phyloP scores from a whole-genome alignment of 2,113 vertebrate species.

The Vimba vimba region DNA sequence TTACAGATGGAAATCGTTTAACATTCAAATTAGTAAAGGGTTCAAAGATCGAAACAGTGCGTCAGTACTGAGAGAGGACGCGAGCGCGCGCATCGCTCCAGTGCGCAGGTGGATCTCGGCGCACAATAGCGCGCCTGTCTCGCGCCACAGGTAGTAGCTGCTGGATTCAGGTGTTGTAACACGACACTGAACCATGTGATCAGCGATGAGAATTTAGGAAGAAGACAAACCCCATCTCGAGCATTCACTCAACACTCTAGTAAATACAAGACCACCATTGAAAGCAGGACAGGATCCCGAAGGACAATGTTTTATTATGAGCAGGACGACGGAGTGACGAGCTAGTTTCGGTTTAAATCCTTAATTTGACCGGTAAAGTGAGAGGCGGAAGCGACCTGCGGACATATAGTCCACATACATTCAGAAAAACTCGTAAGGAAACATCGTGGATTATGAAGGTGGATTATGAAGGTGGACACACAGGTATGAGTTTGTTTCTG shows the following conservation, averaged over 20 bases:
- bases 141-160: conserved; percentile 71
- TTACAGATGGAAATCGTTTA: background rate
- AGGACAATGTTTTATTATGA: conserved; percentile 26
- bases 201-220: conserved; percentile 66
- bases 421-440: background rate
- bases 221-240: conserved; percentile 36
- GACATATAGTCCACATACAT: background rate
- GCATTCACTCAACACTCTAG: background rate
- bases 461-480: background rate
- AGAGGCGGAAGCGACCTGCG: conserved; percentile 71
- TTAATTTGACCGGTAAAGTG: conserved; percentile 63
- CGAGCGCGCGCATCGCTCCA: conserved; percentile 33
- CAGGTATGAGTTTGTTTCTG: conserved; percentile 8
- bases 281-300: background rate
- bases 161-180: conserved; percentile 77
- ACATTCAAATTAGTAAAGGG: background rate
- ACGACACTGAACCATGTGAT: conserved; percentile 75
- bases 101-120: conserved; percentile 52
- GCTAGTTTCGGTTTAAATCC: conserved; percentile 46
- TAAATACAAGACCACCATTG: conserved; percentile 13
- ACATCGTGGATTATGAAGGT: conserved; percentile 9
- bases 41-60: no score
- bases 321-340: background rate
- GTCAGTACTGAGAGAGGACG: background rate
- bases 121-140: conserved; percentile 76